Evolutionary conservation across 2,888 invertebrate species (phyloP), one percentile per base, ranked within the genome.

Genomic region (Caenorhabditis sp.): DNA sequence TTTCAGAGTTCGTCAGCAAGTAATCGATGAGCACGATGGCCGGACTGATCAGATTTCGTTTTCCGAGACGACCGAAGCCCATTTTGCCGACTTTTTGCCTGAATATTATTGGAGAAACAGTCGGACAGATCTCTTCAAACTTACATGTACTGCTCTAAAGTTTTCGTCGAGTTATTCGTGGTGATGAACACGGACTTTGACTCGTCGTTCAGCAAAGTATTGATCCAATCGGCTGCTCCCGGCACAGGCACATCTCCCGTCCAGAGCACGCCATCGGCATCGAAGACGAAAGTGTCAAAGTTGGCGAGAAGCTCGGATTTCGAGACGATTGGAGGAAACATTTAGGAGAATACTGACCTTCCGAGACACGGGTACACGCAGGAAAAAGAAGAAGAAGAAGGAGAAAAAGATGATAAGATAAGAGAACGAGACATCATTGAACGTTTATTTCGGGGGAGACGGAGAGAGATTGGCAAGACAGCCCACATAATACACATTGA

Each of bases 121-220:
- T 6, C 46, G 1, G 24, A 9, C 24, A 13, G 2, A 8, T 46
- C 5, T n/a, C 6, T 46, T 20, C 35, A 7, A 17, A 55, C 74
- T 74, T 32, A 70, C 26, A 93, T 92, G 90, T 94, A 93, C 80
- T 94, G 93, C 61, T 92, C 91, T 63, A 94, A 91, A 8, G 93
- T 93, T 90, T 94, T 94, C 0, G 94, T 94, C 8, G 95, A 95
- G 90, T 96, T 96, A 89, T 96, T 96, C 22, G 95, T 95, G 5
- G 95, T 93, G 90, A 93, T 95, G 90, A 94, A 94, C 71, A 95
- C 93, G 87, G 92, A 92, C 89, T 95, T 95, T 1, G 94, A 45
- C 35, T 61, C 70, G 13, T 62, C 73, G n/a, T 65, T 73, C 8
- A 84, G 41, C 8, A 87, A 73, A 11, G 59, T 52, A 35, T 83